These are phyloP conservation scores for Thymelicus sylvestris DNA, from an alignment of 2,888 invertebrate genomes.

Conservation along the genomic window DNA sequence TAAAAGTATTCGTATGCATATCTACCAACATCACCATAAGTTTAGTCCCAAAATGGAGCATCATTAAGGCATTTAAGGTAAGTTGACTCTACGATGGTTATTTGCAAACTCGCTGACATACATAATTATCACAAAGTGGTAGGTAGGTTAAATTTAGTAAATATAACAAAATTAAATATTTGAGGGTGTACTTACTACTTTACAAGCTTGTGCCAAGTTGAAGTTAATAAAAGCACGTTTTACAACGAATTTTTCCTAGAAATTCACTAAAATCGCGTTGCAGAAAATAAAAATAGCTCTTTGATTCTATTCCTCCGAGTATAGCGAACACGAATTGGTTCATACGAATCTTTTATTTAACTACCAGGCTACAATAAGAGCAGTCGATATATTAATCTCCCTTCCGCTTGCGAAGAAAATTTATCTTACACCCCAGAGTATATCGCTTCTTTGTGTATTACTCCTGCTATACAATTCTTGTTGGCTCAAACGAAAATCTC, in stretches of 20 bases:
- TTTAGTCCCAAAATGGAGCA: too few relatives aligned
- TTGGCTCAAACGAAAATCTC: neutral
- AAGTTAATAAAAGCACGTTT: slow-evolving; percentile 1
- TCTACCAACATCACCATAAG: too few relatives aligned
- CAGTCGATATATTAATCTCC: slow-evolving; percentile 12
- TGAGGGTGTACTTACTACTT: too few relatives aligned
- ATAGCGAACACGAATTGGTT: slow-evolving; percentile 8
- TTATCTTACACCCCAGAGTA: slow-evolving; percentile 7
- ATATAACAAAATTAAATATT: neutral
- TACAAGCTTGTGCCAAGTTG: neutral
- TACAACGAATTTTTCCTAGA: slow-evolving; percentile 1
- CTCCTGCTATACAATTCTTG: neutral
- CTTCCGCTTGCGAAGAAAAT: slow-evolving; percentile 11
- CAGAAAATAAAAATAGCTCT: slow-evolving; percentile 13
- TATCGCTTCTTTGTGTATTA: slow-evolving; percentile 1
- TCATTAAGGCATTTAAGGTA: too few relatives aligned
- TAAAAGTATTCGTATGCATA: too few relatives aligned
- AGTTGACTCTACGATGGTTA: too few relatives aligned
- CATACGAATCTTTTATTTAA: slow-evolving; percentile 22
- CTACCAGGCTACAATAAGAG: slow-evolving; percentile 14
- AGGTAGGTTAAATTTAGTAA: too few relatives aligned
- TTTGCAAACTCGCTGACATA: too few relatives aligned
- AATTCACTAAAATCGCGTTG: neutral
- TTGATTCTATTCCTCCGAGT: slow-evolving; percentile 4
- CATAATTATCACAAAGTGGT: too few relatives aligned